Evolutionary conservation across 2,888 invertebrate genomes (phyloP), one percentile per base, ranked within the genome.

Genomic region (Cremastinae sp.): DNA sequence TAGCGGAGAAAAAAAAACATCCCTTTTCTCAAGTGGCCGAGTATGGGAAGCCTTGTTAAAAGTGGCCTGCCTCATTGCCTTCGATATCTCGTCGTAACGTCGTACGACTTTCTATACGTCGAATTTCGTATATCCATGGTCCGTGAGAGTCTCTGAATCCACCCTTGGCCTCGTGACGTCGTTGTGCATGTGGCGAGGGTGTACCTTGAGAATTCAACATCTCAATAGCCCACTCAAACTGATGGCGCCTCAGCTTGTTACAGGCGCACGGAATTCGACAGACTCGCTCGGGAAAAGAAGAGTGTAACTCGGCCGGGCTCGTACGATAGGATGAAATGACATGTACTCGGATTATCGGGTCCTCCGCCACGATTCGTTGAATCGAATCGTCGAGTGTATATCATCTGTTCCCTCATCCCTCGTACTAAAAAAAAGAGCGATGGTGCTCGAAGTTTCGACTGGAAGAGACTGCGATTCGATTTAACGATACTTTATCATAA

Each of bases 61-160:
- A 90, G 87, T 88, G 87, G 83, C 87, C 86, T 82, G 89, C 86
- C 87, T 89, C 89, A 89, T 89, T 89, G 89, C 88, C 87, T 88
- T 87, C 89, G 84, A 89, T 88, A 89, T 89, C 87, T 85, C 83
- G 72, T 49, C 53, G 69, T 71, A 74, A 74, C 28, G 5, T 5
- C 72, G 71, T 72, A 62, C 43, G 62, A 49, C 64, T 72, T 38
- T 43, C 64, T 58, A 43, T 65, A 56, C 59, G 36, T 59, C 28
- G 28, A 28, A 28, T 28, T 28, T 9, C 4, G 34, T 45, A 53
- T 20, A 18, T 14, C 38, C 41, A 10, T 7, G n/a, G 22, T 20
- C n/a, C 22, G 43, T 59, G 51, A 36, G 53, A 41, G 68, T 61
- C 79, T 79, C 78, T 81, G 79, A 78, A 79, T 80, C 84, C 82